Base-by-base conservation (phyloP, 1,140 invertebrate species). In the Apolygus lucorum region DNA sequence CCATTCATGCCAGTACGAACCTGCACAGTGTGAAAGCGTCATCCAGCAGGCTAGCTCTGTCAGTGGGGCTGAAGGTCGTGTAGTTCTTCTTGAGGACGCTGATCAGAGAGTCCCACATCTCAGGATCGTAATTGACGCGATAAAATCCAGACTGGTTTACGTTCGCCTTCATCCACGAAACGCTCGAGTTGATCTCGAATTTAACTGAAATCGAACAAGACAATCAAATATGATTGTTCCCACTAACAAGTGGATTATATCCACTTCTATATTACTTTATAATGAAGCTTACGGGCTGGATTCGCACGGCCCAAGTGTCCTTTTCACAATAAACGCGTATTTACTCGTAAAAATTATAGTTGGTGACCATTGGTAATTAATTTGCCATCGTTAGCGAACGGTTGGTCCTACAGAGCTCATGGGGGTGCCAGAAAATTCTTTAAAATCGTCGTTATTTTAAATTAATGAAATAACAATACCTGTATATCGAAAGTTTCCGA, bases 111-210 rank as follows among this genome's bases (percentile, higher is more conserved):
- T 83, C 78, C 92, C 92, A 95, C 78, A 88, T 88, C 0, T 85
- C 82, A 1, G 86, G 82, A 28, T 92, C 89, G 78, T 95, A 96
- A 69, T 89, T 88, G 0, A 95, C 92, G 25, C 93, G 82, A 78
- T 93, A 95, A 75, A 93, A 93, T 1, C 93, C 92, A 21, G 86
- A 87, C 78, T 92, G 88, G 75, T 92, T 90, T n/a, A 89, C 83
- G 79, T 95, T 95, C 26, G 88, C 87, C 79, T 94, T 94, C 54
- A 95, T 85, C 88, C 91, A 95, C 52, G 86, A 83, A 0, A 87
- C 81, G 52, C 82, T 81, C 49, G 80, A 77, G 42, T 83, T 78
- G 17, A 89, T 79, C 73, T 89, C 85, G 72, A 90, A 88, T 54
- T 82, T 83, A 1, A 85, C 87, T 88, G 75, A 69, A 79, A 78